A percentile compares a stretch with the other conserved stretches of the same genome.
Evolutionary conservation across 1,140 invertebrate species (phyloP).

Genomic region (Drosophila miranda): DNA sequence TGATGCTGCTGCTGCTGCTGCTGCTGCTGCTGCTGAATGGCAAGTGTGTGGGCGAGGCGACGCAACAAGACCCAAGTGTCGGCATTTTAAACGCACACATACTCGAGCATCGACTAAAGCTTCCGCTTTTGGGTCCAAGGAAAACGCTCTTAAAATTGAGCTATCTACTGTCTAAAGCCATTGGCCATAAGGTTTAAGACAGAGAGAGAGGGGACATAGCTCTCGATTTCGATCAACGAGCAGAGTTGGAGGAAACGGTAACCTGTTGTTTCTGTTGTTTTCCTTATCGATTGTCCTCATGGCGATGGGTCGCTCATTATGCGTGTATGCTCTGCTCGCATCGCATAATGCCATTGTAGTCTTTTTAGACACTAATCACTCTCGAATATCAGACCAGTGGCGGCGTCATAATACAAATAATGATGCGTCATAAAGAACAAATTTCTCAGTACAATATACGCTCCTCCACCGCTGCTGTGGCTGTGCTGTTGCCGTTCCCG

Average conservation of each 20-base stretch:
- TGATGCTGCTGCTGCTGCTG: conserved; percentile 12
- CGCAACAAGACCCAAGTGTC: conserved; percentile 30
- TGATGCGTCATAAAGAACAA: conserved; percentile 75
- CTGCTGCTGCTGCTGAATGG: conserved; percentile 21
- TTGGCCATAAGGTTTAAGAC: too few species aligned
- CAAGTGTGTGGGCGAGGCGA: conserved; percentile 47
- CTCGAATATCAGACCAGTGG: conserved; percentile 65
- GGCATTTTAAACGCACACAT: conserved; percentile 71
- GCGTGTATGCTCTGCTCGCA: conserved; percentile 3
- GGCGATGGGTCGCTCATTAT: background rate
- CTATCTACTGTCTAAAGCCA: conserved; percentile 1
- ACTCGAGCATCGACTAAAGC: conserved; percentile 49
- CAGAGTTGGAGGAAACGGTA: too few species aligned
- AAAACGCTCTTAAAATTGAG: conserved; percentile 9
- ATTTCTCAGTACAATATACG: conserved; percentile 27
- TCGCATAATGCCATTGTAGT: conserved; percentile 44
- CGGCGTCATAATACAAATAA: conserved; percentile 78
- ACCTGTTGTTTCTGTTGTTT: conserved; percentile 20
- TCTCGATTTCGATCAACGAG: too few species aligned
- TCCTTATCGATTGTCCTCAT: conserved; percentile 46
- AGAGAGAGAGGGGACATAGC: too few species aligned
- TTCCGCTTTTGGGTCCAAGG: background rate
- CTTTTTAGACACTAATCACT: conserved; percentile 73
- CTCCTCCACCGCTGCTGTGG: conserved; percentile 10
- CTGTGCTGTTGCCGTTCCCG: background rate